Base-by-base conservation (phyloP, 2,888 invertebrate genomes). In the Cartodere bifasciata region DNA sequence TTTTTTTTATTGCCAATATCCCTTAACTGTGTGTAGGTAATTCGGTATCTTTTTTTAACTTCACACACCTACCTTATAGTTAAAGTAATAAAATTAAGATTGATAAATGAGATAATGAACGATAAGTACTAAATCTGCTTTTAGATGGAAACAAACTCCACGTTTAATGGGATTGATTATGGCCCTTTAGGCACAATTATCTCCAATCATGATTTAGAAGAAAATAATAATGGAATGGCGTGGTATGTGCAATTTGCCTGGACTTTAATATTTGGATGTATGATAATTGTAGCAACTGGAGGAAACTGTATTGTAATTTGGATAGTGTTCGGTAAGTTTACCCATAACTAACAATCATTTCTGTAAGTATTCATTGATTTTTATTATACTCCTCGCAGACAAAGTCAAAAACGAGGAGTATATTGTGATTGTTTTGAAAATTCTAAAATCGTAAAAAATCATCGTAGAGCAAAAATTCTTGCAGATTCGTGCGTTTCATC, bases 291-390 rank as follows among this genome's bases (percentile, higher is more conserved):
- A 3, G 84, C 87, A 1, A 78, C 83, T 24, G 77, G 82, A 1
- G 92, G 92, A 13, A 92, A 92, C 51, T 70, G 79, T 23, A 84
- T 90, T 38, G 91, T 92, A 28, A 84, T 91, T 45, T 92, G 91
- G 92, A 91, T 92, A 46, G 87, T 92, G 6, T 70, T 75, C 46
- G 83, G 84, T 82, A 58, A 67, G 71, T 35, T 26, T n/a, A n/a
- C n/a, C n/a, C n/a, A n/a, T n/a, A n/a, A n/a, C n/a, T n/a, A n/a
- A n/a, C n/a, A n/a, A n/a, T n/a, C n/a, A n/a, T n/a, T n/a, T n/a
- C n/a, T n/a, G n/a, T n/a, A n/a, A n/a, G n/a, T n/a, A n/a, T n/a
- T n/a, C n/a, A n/a, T n/a, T n/a, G n/a, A n/a, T n/a, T n/a, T n/a
- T n/a, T n/a, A n/a, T n/a, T n/a, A n/a, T n/a, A n/a, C n/a, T n/a